These are phyloP conservation scores for Tetragnatha versicolor DNA, from an alignment of 1,140 invertebrate species.

Conservation along the genomic window DNA sequence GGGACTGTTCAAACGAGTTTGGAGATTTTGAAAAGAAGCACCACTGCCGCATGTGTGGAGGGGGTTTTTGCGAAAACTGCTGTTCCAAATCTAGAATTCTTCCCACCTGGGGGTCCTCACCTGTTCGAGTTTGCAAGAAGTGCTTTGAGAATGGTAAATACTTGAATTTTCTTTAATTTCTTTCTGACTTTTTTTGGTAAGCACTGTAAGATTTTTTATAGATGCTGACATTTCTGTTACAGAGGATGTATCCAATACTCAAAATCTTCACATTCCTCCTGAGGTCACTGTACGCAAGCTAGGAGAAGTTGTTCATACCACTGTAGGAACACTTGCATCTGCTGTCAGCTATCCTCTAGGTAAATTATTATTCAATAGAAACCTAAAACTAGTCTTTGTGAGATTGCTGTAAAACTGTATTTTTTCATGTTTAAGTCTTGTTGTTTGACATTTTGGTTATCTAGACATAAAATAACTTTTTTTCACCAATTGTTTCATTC, in stretches of 20 bases:
- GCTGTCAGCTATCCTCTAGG: constrained; percentile 65
- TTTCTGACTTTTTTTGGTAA: background rate
- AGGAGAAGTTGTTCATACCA: constrained; percentile 64
- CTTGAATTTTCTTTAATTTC: background rate
- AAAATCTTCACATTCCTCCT: constrained; percentile 43
- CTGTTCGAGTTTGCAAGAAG: constrained; percentile 75
- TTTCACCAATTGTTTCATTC: too few relatives aligned
- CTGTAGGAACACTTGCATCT: constrained; percentile 64
- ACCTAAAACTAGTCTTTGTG: too few relatives aligned
- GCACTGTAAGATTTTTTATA: background rate
- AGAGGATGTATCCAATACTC: constrained; percentile 34
- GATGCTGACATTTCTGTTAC: constrained; percentile 33
- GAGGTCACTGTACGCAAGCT: constrained; percentile 64
- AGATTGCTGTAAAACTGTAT: too few relatives aligned
- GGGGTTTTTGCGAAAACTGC: constrained; percentile 76
- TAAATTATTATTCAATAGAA: too few relatives aligned
- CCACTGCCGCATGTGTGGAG: constrained; percentile 80
- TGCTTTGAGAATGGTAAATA: constrained; percentile 63
- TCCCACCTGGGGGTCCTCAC: constrained; percentile 72
- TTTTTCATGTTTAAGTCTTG: too few relatives aligned
- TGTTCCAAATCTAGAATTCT: constrained; percentile 71
- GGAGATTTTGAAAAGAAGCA: constrained; percentile 70
- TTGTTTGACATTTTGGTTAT: too few relatives aligned
- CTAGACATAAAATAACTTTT: too few relatives aligned
- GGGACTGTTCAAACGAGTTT: constrained; percentile 70